Evolutionary conservation across 2,113 vertebrate genomes (phyloP).

Genomic region (Mustela nigripes): DNA sequence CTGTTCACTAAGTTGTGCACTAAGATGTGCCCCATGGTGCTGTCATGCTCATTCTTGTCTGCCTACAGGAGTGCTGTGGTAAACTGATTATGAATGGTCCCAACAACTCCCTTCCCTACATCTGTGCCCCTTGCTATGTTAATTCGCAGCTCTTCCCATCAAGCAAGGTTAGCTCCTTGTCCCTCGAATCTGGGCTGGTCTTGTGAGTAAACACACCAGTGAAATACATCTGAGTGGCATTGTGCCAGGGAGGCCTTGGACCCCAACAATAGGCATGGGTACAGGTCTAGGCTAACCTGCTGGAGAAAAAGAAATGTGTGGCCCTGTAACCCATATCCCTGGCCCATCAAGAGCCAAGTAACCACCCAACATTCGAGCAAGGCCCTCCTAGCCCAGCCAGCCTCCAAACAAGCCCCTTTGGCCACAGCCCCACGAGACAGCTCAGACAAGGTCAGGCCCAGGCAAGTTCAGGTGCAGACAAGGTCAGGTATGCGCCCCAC

Average conservation of each 20-base stretch:
- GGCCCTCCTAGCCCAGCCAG: not conserved
- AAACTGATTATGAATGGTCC: too few species aligned
- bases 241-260: not conserved
- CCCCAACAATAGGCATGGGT: not conserved
- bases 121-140: not conserved
- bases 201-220: not conserved
- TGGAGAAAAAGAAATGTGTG: not conserved
- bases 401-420: not conserved
- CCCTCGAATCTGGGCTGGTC: not conserved
- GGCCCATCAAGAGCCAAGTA: not conserved
- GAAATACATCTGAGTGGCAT: rapidly evolving
- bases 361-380: not conserved
- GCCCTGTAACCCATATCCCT: not conserved
- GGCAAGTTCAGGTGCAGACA: too few species aligned
- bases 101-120: rapidly evolving
- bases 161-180: not conserved
- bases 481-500: too few species aligned
- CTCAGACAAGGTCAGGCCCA: not conserved
- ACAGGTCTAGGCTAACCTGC: not conserved
- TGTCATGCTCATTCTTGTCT: rapidly evolving
- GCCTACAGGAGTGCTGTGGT: rapidly evolving
- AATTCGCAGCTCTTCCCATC: not conserved
- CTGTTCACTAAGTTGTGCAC: not conserved
- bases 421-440: rapidly evolving
- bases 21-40: rapidly evolving